Evolutionary conservation across 1,140 invertebrate genomes (phyloP), one percentile per base, ranked within the genome.

Genomic region (Antheraea mylitta): DNA sequence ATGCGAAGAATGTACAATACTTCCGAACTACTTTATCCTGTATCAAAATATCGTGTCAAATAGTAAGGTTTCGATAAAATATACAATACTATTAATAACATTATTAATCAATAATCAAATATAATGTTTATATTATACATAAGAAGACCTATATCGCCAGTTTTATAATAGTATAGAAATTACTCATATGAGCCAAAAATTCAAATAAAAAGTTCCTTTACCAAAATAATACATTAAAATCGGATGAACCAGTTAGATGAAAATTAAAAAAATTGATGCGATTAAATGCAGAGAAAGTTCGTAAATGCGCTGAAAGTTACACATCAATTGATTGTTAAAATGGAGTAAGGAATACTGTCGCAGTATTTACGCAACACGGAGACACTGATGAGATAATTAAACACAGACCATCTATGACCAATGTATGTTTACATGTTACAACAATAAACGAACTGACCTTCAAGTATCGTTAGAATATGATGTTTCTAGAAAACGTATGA

Each of bases 401-500:
- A 60, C 58, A 19, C 18, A 19, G 30, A 30, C 16, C 10, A 63
- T 13, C 37, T 13, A 30, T 37, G 64, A 67, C 69, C 13, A 69
- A 63, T 22, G 30, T 61, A 62, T 72, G 58, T 74, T 68, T 66
- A 71, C 62, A 67, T 67, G 66, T 82, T 59, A 75, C 68, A 79
- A 87, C 83, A 86, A 83, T 81, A 85, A 75, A 69, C 72, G 66
- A 68, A 71, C 72, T 77, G 86, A 83, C 86, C 87, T 91, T 88
- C 80, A 74, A 68, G 66, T 60, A 73, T 72, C 71, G 62, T 69
- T 75, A 66, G 68, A 30, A 7, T 60, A 77, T 69, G 70, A 79
- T 64, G 75, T 79, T 81, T 79, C 70, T 76, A 81, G 64, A 73
- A 69, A 69, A 69, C 38, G 42, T 48, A 45, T 3, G 37, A 13